phyloP scores from a whole-genome alignment of 1,140 invertebrate species.

The Frieseomelitta varia region DNA sequence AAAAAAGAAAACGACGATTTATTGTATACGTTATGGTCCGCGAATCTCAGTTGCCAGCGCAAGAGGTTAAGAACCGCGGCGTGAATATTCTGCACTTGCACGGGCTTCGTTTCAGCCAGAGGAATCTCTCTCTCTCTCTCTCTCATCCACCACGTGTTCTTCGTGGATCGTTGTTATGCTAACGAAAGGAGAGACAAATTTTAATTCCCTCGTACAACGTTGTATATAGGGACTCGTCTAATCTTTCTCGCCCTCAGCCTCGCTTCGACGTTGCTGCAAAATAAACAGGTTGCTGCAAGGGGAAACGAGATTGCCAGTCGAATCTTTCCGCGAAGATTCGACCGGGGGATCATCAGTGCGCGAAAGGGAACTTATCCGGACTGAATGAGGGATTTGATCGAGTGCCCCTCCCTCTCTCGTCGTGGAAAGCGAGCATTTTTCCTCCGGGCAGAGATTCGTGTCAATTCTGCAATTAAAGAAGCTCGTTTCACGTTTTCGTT shows the following conservation, averaged over 20 bases:
- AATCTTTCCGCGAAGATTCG: not conserved
- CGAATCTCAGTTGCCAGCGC: no score
- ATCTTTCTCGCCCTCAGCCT: not conserved
- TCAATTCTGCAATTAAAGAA: not conserved
- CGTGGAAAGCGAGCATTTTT: no score
- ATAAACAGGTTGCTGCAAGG: not conserved
- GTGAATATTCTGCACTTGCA: slow-evolving; percentile 15
- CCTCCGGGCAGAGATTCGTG: not conserved
- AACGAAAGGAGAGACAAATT: not conserved
- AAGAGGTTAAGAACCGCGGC: slow-evolving; percentile 12
- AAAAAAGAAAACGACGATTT: no score
- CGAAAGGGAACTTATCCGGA: not conserved
- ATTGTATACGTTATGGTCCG: no score
- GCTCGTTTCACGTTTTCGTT: no score
- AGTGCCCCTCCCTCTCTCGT: not conserved
- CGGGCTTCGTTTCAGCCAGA: not conserved
- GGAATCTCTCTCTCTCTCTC: not conserved
- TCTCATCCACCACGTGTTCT: not conserved
- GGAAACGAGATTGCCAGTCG: not conserved
- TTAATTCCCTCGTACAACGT: not conserved
- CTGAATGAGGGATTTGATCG: slow-evolving; percentile 16
- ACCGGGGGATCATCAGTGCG: slow-evolving; percentile 1
- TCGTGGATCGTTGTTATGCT: slow-evolving; percentile 28
- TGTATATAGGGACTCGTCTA: not conserved
- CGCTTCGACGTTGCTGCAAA: not conserved